These are phyloP conservation scores for Pegoplata infirma DNA, from an alignment of 2,888 invertebrate genomes.

Conservation along the genomic window DNA sequence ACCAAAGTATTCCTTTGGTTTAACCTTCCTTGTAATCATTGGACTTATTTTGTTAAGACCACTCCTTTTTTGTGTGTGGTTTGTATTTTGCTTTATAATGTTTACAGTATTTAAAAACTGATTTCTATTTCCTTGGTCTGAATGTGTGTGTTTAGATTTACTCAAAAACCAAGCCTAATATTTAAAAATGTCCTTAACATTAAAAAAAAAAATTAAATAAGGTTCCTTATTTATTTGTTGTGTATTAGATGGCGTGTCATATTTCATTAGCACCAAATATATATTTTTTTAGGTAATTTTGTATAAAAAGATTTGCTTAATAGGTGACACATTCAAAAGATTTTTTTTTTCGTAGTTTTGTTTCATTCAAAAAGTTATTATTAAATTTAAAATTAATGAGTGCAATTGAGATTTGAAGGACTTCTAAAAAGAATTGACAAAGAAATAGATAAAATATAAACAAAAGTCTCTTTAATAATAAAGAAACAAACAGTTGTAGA, in stretches of 20 bases:
- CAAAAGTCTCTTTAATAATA: no score
- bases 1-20: not conserved
- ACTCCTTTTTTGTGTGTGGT: conserved; percentile 40
- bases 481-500: no score
- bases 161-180: conserved; percentile 47
- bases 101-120: conserved; percentile 47
- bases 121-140: conserved; percentile 10
- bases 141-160: conserved; percentile 11
- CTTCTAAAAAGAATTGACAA: not conserved
- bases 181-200: conserved; percentile 52
- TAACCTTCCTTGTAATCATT: not conserved
- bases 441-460: no score
- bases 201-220: conserved; percentile 42
- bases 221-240: conserved; percentile 20
- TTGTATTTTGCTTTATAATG: conserved; percentile 10
- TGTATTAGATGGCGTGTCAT: conserved; percentile 52
- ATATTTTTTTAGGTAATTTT: not conserved
- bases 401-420: not conserved
- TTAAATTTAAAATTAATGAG: not conserved
- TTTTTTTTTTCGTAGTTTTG: not conserved
- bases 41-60: conserved; percentile 37
- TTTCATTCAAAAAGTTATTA: not conserved
- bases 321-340: conserved; percentile 22
- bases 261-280: conserved; percentile 51
- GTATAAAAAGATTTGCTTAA: not conserved